Conservation (phyloP, 2,797 vertebrate genomes). For the Acipenser oxyrinchus region DNA sequence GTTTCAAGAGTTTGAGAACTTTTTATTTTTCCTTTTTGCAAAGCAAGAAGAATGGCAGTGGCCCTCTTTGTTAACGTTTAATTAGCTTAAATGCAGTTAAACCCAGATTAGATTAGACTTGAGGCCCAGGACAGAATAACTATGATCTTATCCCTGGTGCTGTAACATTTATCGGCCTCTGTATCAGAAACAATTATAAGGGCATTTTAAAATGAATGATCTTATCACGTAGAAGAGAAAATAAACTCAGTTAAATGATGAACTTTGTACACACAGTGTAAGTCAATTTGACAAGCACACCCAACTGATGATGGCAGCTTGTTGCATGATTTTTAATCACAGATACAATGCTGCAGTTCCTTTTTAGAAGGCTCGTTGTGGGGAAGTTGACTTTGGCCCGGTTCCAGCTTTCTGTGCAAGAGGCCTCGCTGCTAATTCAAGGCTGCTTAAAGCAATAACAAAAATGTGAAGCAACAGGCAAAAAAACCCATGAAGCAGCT, state of each 20-base stretch:
- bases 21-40: too few species aligned
- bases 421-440: constrained; percentile 76
- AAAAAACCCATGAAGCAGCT: constrained; percentile 38
- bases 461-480: constrained; percentile 72
- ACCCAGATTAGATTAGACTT: too few species aligned
- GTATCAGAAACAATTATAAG: too few species aligned
- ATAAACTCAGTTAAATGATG: constrained; percentile 27
- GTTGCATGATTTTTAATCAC: constrained; percentile 56
- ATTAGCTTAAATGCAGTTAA: too few species aligned
- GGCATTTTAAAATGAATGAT: background rate
- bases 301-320: constrained; percentile 62
- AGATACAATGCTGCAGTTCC: constrained; percentile 64
- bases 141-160: too few species aligned
- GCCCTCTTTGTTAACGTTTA: too few species aligned
- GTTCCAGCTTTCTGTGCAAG: constrained; percentile 62
- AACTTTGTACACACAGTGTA: constrained; percentile 50
- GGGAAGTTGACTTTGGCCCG: constrained; percentile 73
- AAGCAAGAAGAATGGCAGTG: too few species aligned
- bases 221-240: constrained; percentile 24
- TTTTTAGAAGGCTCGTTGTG: constrained; percentile 65
- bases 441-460: constrained; percentile 68
- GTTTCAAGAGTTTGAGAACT: too few species aligned
- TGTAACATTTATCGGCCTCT: too few species aligned
- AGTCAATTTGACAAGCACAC: constrained; percentile 66
- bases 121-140: too few species aligned